These are phyloP conservation scores for Pogoniulus pusillus DNA, from an alignment of 2,797 vertebrate genomes.

Conservation along the genomic window DNA sequence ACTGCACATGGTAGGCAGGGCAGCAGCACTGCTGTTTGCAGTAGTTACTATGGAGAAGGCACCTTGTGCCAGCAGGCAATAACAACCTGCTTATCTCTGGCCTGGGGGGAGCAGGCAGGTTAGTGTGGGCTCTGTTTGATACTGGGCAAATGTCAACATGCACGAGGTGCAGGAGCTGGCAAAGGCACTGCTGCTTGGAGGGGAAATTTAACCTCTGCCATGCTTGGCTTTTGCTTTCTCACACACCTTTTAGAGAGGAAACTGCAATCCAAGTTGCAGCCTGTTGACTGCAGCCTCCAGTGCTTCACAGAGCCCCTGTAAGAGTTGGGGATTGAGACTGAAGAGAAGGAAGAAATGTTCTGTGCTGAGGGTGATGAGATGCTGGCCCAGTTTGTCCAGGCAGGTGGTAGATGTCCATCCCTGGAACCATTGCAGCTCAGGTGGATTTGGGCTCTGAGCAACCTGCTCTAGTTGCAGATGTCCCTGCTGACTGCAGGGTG, in stretches of 20 bases:
- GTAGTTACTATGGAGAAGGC: background rate
- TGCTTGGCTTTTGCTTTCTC: background rate
- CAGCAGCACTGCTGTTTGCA: background rate
- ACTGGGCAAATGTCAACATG: background rate
- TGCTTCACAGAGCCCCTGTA: rapidly evolving
- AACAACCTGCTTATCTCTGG: background rate
- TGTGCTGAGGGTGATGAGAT: too few relatives aligned
- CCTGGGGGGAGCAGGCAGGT: background rate
- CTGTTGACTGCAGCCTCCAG: background rate
- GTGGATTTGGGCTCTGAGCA: too few relatives aligned
- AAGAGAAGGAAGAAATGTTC: too few relatives aligned
- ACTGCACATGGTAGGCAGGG: background rate
- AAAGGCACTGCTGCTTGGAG: background rate
- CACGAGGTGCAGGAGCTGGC: background rate
- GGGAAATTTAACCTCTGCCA: background rate
- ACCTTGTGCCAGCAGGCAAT: background rate
- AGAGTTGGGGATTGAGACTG: too few relatives aligned
- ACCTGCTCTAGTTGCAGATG: too few relatives aligned
- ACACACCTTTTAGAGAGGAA: background rate
- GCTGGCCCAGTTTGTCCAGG: too few relatives aligned
- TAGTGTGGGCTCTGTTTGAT: background rate
- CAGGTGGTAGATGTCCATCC: too few relatives aligned
- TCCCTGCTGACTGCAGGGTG: too few relatives aligned
- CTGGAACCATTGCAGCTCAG: too few relatives aligned
- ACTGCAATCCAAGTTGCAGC: background rate